Percentiles rank a stretch among this genome's conserved stretches.
These are phyloP conservation scores for Seladonia tumulorum DNA, from an alignment of 2,888 invertebrate genomes.

Conservation along the genomic window DNA sequence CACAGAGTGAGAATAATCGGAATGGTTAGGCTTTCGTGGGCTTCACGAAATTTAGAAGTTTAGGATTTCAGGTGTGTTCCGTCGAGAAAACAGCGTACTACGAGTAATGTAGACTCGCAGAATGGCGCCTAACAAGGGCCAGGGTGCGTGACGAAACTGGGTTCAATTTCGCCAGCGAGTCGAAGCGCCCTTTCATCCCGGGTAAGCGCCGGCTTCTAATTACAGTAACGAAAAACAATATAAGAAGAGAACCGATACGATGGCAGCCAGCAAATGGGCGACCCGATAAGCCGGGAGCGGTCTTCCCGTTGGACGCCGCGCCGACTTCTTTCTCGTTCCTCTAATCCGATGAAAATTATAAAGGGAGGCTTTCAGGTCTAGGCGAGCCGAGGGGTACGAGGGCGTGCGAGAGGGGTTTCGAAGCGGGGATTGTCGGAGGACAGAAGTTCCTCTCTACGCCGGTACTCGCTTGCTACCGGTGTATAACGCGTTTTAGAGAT, in stretches of 20 bases:
- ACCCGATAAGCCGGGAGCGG: slow-evolving; percentile 11
- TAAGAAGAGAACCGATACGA: background rate
- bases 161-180: background rate
- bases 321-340: slow-evolving; percentile 36
- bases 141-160: background rate
- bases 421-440: slow-evolving; percentile 1
- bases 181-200: background rate
- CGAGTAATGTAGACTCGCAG: too few relatives aligned
- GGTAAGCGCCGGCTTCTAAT: background rate
- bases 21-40: too few relatives aligned
- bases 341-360: slow-evolving; percentile 56
- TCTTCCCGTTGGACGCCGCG: slow-evolving; percentile 1
- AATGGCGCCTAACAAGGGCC: background rate
- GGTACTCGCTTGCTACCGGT: slow-evolving; percentile 63
- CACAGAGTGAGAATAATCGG: too few relatives aligned
- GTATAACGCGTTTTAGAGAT: slow-evolving; percentile 71
- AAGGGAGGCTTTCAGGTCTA: slow-evolving; percentile 29
- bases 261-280: slow-evolving; percentile 14
- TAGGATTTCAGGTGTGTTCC: too few relatives aligned
- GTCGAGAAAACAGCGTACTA: too few relatives aligned
- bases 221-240: slow-evolving; percentile 5
- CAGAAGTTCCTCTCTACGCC: slow-evolving; percentile 35
- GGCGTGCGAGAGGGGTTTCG: background rate
- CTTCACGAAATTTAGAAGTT: too few relatives aligned
- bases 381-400: background rate